Percentiles rank a stretch among this genome's conserved stretches.
phyloP scores from a whole-genome alignment of 2,888 invertebrate species.

The Augiades crinisus region DNA sequence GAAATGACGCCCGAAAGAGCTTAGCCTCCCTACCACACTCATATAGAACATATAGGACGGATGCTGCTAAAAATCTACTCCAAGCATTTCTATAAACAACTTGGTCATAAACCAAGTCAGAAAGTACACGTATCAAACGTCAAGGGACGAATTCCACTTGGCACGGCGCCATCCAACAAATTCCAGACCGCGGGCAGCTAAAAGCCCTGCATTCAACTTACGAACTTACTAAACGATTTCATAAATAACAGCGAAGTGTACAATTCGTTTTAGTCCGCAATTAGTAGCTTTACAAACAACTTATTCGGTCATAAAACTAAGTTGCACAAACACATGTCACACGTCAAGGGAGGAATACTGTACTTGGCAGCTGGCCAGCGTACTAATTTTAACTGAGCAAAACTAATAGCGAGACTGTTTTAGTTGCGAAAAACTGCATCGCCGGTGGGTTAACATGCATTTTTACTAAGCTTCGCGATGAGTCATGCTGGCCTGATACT shows the following conservation, averaged over 20 bases:
- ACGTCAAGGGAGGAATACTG: constrained; percentile 15
- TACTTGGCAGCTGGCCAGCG: constrained; percentile 5
- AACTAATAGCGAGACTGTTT: background rate
- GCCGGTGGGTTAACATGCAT: too few relatives aligned
- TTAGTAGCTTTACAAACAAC: constrained; percentile 20
- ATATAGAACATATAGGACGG: too few relatives aligned
- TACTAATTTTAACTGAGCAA: constrained; percentile 9
- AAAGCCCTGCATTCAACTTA: constrained; percentile 15
- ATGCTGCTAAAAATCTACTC: too few relatives aligned
- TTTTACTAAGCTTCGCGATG: too few relatives aligned
- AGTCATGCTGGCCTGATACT: too few relatives aligned
- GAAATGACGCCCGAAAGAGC: too few relatives aligned
- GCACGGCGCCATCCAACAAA: constrained; percentile 6
- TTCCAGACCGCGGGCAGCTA: constrained; percentile 13
- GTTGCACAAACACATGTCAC: constrained; percentile 18
- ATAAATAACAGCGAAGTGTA: constrained; percentile 12
- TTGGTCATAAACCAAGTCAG: background rate
- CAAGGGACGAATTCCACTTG: constrained; percentile 17
- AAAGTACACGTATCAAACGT: constrained; percentile 10
- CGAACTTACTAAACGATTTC: constrained; percentile 20
- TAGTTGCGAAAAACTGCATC: too few relatives aligned
- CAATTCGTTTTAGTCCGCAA: constrained; percentile 12
- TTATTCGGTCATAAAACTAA: constrained; percentile 16
- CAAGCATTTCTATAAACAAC: background rate
- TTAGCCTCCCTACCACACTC: too few relatives aligned